Base-by-base conservation (phyloP, 2,113 vertebrate genomes). In the Papio anubis region DNA sequence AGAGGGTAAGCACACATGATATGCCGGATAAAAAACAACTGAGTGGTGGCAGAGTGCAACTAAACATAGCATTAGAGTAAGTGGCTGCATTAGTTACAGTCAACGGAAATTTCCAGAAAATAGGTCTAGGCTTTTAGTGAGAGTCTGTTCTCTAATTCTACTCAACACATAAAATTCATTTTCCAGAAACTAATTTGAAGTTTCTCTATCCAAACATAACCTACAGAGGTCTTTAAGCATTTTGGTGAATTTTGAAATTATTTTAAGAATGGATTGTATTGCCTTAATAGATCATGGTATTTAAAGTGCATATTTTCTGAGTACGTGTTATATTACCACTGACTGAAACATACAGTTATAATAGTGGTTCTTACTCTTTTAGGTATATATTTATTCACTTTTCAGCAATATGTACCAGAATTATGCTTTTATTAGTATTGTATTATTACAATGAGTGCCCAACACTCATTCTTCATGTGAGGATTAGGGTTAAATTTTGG, bases 91-190 rank as follows among this genome's bases (percentile, higher is more conserved):
- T 92, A 96, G 90, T 88, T 88, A 75, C 27, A 89, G 72, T 72
- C 64, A 88, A 88, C 0, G 16, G 96, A 96, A 95, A 96, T 97
- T 96, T 96, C 96, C 90, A 96, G 96, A 96, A 97, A 96, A 94
- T 95, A 96, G 90, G 79, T 72, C 57, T 95, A 82, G 57, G 93
- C 88, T 97, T 97, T 97, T 91, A 97, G 97, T 70, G 79, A 90
- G 40, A 80, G 50, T 88, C 40, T 80, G n/a, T 52, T 76, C 43
- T 95, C 68, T 93, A 87, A 97, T 95, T 95, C 82, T 92, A 75
- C 45, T 59, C 12, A 75, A 50, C 0, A 0, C 30, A 92, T 75
- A 61, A 61, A 94, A 90, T 79, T 90, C 45, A 66, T 93, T 96
- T 97, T 96, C 93, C 61, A 97, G 90, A 96, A 94, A 83, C 38